Base-by-base conservation (phyloP, 2,888 invertebrate species). In the Chironomus tentans region DNA sequence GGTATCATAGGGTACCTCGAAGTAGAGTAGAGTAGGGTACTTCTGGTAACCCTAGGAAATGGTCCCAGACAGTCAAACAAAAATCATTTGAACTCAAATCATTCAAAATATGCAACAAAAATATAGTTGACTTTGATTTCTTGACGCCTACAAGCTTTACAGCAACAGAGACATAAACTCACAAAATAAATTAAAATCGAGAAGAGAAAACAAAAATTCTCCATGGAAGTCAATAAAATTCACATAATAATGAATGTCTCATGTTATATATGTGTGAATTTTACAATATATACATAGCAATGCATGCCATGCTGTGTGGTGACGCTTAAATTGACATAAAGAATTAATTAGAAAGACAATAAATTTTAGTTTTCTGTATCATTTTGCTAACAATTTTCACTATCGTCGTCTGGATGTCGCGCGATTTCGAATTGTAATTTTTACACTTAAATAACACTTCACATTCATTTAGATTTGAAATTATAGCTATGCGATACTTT, bases 281-380 rank as follows among this genome's bases (percentile, higher is more conserved):
- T n/a, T 56, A n/a, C 56, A 18, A 56, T 18, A 56, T 56, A 22
- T 70, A 38, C 10, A 38, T 38, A 38, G 38, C 38, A 38, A 38
- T 38, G 38, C 38, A 38, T 38, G 38, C 38, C 38, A 38, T 38
- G 38, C 38, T 38, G 38, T 38, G 38, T 38, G 38, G 38, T 38
- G 38, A 38, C 38, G 38, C 38, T 38, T 38, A 38, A 38, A 38
- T 38, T 38, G 38, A 38, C 38, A 38, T 38, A 72, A 72, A 28
- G 38, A 72, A 50, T 72, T 72, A 72, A 72, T 72, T 72, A 72
- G 62, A 72, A 62, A 72, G 62, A 61, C 72, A 62, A 38, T 62
- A 62, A 65, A 65, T 65, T 65, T 65, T 65, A 56, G 56, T 18
- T 15, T 38, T 38, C 50, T n/a, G 4, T 5, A 65, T 38, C 38